Percentiles rank a stretch among this genome's conserved stretches.
Evolutionary conservation across 2,888 invertebrate genomes (phyloP).

Genomic region (Drosophila peninsularis): DNA sequence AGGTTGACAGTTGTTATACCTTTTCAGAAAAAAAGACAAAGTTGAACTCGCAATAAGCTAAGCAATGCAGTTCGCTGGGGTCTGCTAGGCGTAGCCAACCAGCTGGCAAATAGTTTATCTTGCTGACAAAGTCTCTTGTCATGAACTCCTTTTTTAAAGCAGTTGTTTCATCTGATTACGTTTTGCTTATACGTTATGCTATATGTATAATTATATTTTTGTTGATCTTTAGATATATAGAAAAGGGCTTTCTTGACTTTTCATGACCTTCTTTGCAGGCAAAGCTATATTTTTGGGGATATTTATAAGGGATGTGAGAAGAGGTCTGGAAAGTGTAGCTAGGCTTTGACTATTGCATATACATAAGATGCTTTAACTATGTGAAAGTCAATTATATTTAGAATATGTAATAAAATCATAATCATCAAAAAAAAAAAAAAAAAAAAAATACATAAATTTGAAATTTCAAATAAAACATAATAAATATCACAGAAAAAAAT

Average conservation of each 20-base stretch:
- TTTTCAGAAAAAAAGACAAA: neutral
- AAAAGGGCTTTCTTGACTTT: neutral
- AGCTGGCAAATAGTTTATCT: conserved; percentile 11
- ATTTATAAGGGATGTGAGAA: neutral
- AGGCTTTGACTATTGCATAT: too few relatives aligned
- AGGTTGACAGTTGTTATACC: conserved; percentile 28
- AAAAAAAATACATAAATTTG: too few relatives aligned
- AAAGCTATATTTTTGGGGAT: neutral
- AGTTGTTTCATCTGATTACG: too few relatives aligned
- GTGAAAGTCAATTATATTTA: too few relatives aligned
- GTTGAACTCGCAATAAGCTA: neutral
- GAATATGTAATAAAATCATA: too few relatives aligned
- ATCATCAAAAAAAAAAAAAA: too few relatives aligned
- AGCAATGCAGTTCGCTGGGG: neutral
- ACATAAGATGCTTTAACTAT: too few relatives aligned
- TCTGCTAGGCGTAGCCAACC: neutral
- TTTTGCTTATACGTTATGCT: too few relatives aligned
- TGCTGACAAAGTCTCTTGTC: neutral
- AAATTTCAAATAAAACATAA: too few relatives aligned
- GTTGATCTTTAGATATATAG: neutral
- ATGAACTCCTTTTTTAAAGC: too few relatives aligned
- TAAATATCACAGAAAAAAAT: too few relatives aligned
- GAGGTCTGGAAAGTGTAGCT: too few relatives aligned
- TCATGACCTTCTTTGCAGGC: conserved; percentile 10
- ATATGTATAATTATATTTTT: neutral